Percentiles rank a stretch among this genome's conserved stretches.
Evolutionary conservation across 2,797 vertebrate genomes (phyloP).

Genomic region (Microctenopoma steveboyesi): DNA sequence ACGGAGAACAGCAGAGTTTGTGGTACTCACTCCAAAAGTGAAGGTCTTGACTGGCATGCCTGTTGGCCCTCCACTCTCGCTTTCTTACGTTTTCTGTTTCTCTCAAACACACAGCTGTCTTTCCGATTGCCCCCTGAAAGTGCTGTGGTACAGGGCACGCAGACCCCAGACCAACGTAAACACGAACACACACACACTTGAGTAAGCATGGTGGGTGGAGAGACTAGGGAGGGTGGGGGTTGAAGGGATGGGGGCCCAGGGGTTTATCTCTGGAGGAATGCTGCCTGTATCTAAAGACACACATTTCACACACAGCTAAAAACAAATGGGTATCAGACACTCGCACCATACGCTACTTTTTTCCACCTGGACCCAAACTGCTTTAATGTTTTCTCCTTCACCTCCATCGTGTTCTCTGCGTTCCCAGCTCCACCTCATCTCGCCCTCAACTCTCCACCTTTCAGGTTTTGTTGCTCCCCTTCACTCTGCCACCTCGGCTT

Average conservation of each 20-base stretch:
- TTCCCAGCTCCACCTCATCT: slow-evolving; percentile 46
- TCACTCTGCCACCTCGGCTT: slow-evolving; percentile 51
- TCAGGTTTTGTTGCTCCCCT: slow-evolving; percentile 45
- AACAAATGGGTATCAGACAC: slow-evolving; percentile 54
- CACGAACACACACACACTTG: slow-evolving; percentile 72
- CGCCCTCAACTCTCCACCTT: slow-evolving; percentile 38
- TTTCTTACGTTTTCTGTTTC: slow-evolving; percentile 69
- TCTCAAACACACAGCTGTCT: slow-evolving; percentile 77
- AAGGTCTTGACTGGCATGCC: slow-evolving; percentile 82
- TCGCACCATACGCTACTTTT: slow-evolving; percentile 18
- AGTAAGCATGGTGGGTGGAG: slow-evolving; percentile 79
- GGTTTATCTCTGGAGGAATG: slow-evolving; percentile 86
- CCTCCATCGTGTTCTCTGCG: slow-evolving; percentile 26
- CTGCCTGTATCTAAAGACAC: slow-evolving; percentile 83
- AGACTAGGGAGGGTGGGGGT: slow-evolving; percentile 65
- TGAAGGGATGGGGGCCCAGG: slow-evolving; percentile 68
- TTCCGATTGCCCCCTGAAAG: slow-evolving; percentile 75
- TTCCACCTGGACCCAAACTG: neutral
- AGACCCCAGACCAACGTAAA: slow-evolving; percentile 72
- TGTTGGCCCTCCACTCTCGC: slow-evolving; percentile 72
- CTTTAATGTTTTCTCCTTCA: slow-evolving; percentile 1
- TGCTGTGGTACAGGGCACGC: slow-evolving; percentile 64
- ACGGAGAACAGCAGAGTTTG: slow-evolving; percentile 52
- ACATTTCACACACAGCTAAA: slow-evolving; percentile 76
- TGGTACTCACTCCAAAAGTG: slow-evolving; percentile 84